phyloP scores from a whole-genome alignment of 2,797 vertebrate genomes.

The Crax fasciolata region DNA sequence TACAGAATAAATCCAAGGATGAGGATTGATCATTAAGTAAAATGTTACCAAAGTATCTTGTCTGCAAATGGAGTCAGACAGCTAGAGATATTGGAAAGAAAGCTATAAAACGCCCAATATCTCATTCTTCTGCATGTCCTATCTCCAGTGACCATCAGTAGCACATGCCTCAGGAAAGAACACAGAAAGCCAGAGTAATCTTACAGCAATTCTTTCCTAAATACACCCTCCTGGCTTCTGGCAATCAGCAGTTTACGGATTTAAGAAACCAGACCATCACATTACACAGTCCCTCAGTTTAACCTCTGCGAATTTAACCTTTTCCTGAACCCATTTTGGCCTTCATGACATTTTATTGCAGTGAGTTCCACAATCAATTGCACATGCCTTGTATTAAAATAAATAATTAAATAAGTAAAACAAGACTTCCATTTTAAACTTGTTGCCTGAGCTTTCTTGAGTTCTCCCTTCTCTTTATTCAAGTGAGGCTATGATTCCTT shows the following conservation, averaged over 20 bases:
- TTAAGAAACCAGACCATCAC: slow-evolving; percentile 40
- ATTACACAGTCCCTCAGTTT: neutral
- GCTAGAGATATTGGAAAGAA: slow-evolving; percentile 9
- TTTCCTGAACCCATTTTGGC: slow-evolving; percentile 10
- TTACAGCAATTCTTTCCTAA: slow-evolving; percentile 57
- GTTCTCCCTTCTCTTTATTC: neutral
- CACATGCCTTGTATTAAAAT: neutral
- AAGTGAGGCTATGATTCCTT: neutral
- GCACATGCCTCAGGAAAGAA: slow-evolving; percentile 64
- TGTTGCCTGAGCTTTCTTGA: neutral
- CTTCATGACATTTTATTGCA: neutral
- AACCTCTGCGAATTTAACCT: slow-evolving; percentile 56
- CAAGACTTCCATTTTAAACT: neutral
- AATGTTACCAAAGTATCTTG: neutral
- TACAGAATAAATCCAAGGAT: neutral
- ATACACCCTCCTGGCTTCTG: slow-evolving; percentile 45
- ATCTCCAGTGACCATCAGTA: slow-evolving; percentile 71
- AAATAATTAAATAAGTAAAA: neutral
- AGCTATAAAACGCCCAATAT: neutral
- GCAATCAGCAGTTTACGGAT: slow-evolving; percentile 30
- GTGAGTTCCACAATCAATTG: neutral
- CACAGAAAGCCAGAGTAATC: slow-evolving; percentile 52
- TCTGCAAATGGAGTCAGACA: slow-evolving; percentile 1
- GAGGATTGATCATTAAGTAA: neutral
- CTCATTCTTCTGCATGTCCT: slow-evolving; percentile 35